Evolutionary conservation across 2,888 invertebrate species (phyloP).

Genomic region (Argyra leucocephala): DNA sequence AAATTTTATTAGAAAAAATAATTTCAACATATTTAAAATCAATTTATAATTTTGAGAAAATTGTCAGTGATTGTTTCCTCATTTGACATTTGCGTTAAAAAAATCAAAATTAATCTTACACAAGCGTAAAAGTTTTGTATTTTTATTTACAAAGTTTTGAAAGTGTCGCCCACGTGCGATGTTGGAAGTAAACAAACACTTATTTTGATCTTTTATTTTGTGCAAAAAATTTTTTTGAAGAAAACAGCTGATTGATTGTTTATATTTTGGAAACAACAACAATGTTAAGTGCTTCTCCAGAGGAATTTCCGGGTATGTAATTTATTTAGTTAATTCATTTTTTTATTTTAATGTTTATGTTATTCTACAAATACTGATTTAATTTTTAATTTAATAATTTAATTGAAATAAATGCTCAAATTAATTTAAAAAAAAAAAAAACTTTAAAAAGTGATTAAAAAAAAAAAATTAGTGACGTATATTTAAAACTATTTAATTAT

Average conservation of each 20-base stretch:
- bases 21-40: neutral
- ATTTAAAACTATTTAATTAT: too few relatives aligned
- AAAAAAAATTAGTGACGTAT: too few relatives aligned
- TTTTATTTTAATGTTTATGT: neutral
- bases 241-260: neutral
- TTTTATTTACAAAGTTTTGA: slow-evolving; percentile 2
- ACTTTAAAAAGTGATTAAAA: too few relatives aligned
- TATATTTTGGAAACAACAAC: neutral
- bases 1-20: neutral
- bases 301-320: neutral
- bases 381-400: too few relatives aligned
- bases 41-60: neutral
- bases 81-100: neutral
- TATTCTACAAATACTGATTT: too few relatives aligned
- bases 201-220: neutral
- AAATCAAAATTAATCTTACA: neutral
- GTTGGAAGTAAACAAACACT: slow-evolving; percentile 2
- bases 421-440: too few relatives aligned
- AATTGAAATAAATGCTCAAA: too few relatives aligned
- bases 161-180: neutral
- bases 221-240: neutral
- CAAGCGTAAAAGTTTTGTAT: neutral
- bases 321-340: neutral
- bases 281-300: neutral
- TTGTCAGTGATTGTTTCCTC: slow-evolving; percentile 1